Base-by-base conservation (phyloP, 2,888 invertebrate genomes). In the Dexiosoma caninum region DNA sequence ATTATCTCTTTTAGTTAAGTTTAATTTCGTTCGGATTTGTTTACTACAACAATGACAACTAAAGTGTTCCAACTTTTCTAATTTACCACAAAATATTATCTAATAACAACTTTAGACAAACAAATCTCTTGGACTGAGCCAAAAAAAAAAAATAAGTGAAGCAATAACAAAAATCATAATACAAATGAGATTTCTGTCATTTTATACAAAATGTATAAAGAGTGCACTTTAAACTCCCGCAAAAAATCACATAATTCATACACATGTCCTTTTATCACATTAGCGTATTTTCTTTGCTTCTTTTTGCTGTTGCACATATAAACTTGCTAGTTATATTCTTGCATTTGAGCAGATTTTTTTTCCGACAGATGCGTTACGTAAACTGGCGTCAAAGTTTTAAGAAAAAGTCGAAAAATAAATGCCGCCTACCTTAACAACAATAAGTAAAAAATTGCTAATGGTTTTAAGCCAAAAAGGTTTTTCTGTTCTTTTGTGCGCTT, bases 331-430 rank as follows among this genome's bases (percentile, higher is more conserved):
- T 14, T 14, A 16, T 10, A 21, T 12, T 19, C 19, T n/a, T 69
- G 44, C 57, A 57, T 57, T 57, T 23, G 12, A 60, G 32, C 30
- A 27, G 27, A 9, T 67, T 9, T 62, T 14, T 9, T 59, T 16
- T 12, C 27, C 42, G 57, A 35, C 62, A 55, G 67, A 72, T 79
- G 66, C 57, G 72, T 81, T 81, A 77, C 42, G 77, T 77, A 81
- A 81, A 59, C 72, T 81, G 81, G 81, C 81, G 81, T 81, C 81
- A 74, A 74, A 57, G 64, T 69, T 74, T 75, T 51, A 67, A 60
- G 66, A 74, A 66, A 72, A 53, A 16, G 21, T 64, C 30, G 3
- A 55, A 64, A 44, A 35, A 64, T 37, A 44, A 62, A 72, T 23
- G 72, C 62, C 72, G 72, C 72, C 72, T 72, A 55, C 72, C 53